Evolutionary conservation across 2,888 invertebrate species (phyloP).

Genomic region (Xiphydria camelus): DNA sequence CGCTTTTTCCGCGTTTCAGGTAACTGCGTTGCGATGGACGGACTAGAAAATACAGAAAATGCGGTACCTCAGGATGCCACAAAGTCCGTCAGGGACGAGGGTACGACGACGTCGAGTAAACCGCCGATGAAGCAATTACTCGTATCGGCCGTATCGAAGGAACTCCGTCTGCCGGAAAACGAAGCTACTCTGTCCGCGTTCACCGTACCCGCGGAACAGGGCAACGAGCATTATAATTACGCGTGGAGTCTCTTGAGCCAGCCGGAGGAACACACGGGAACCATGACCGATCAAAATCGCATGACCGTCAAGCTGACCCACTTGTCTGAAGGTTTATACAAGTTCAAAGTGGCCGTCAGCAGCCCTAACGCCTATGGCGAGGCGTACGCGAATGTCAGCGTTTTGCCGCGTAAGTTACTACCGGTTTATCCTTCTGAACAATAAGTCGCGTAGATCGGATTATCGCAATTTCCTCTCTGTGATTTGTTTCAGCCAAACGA

Average conservation of each 20-base stretch:
- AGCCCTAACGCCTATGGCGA: constrained; percentile 77
- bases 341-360: constrained; percentile 85
- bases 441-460: not conserved
- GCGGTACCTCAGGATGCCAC: constrained; percentile 33
- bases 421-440: no score
- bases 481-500: constrained; percentile 70
- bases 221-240: constrained; percentile 79
- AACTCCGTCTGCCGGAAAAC: constrained; percentile 80
- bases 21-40: constrained; percentile 32
- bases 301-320: constrained; percentile 81
- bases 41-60: constrained; percentile 28
- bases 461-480: not conserved
- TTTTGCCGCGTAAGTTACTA: constrained; percentile 68
- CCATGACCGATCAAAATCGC: constrained; percentile 82
- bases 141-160: constrained; percentile 76
- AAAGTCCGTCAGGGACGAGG: constrained; percentile 12
- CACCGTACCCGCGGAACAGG: constrained; percentile 76
- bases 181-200: constrained; percentile 82
- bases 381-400: constrained; percentile 87
- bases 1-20: no score
- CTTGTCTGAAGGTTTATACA: constrained; percentile 84
- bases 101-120: constrained; percentile 51
- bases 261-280: constrained; percentile 76
- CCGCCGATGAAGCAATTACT: constrained; percentile 69
- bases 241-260: constrained; percentile 86